Conservation (phyloP, 1,140 invertebrate genomes). For the Anastrepha ludens region DNA sequence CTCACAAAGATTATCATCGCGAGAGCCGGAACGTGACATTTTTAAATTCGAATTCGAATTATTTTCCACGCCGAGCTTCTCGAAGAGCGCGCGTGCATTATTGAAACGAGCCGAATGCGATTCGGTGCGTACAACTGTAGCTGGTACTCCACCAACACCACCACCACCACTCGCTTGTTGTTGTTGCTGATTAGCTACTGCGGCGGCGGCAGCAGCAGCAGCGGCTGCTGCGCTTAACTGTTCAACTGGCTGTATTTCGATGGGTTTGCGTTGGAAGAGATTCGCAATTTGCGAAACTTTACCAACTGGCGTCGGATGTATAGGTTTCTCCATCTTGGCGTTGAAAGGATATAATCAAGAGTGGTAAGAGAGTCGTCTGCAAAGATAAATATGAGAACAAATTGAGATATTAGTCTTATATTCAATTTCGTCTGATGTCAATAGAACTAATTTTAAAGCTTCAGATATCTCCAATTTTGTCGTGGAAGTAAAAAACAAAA, state of each 20-base stretch:
- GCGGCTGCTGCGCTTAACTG: slow-evolving; percentile 69
- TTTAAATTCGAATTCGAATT: slow-evolving; percentile 75
- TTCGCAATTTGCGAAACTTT: slow-evolving; percentile 94
- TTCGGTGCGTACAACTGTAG: slow-evolving; percentile 87
- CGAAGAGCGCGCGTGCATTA: slow-evolving; percentile 93
- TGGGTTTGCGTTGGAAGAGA: slow-evolving; percentile 85
- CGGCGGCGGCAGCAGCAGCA: slow-evolving; percentile 67
- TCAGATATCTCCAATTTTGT: too few species aligned
- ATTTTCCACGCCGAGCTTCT: slow-evolving; percentile 86
- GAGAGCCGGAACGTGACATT: slow-evolving; percentile 68
- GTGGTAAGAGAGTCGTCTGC: slow-evolving; percentile 50
- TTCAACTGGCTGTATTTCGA: slow-evolving; percentile 72
- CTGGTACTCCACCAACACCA: slow-evolving; percentile 57
- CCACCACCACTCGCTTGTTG: not conserved
- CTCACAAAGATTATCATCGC: slow-evolving; percentile 72
- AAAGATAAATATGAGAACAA: slow-evolving; percentile 29
- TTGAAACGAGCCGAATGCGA: slow-evolving; percentile 93
- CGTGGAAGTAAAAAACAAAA: too few species aligned
- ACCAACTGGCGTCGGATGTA: slow-evolving; percentile 80
- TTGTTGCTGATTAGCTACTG: slow-evolving; percentile 61
- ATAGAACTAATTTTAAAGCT: too few species aligned
- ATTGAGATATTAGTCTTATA: too few species aligned
- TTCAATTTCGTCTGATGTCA: too few species aligned
- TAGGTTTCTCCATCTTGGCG: slow-evolving; percentile 80
- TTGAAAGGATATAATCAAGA: not conserved